Conservation (phyloP, 2,888 invertebrate genomes). For the Agrochola lychnidis region DNA sequence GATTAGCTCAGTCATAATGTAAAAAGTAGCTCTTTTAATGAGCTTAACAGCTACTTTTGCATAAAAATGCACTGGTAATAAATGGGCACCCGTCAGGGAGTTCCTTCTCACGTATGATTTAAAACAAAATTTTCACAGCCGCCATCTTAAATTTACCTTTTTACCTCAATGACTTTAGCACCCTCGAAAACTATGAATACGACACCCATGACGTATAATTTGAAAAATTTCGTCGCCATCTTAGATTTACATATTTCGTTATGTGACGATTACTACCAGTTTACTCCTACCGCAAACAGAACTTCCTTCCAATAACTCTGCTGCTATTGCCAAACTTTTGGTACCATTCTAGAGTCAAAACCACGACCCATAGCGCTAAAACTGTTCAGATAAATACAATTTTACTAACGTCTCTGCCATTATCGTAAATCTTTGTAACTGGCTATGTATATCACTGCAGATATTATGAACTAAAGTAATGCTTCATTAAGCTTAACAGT, state of each 20-base stretch:
- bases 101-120: too few species aligned
- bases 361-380: background rate
- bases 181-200: too few species aligned
- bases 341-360: background rate
- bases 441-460: background rate
- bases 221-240: too few species aligned
- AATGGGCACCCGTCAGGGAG: too few species aligned
- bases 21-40: background rate
- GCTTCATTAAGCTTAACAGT: conserved; percentile 18
- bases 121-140: too few species aligned
- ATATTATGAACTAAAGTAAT: conserved; percentile 23
- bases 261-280: too few species aligned
- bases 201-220: too few species aligned
- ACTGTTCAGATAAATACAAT: background rate
- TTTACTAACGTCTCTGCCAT: background rate
- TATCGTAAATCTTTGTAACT: conserved; percentile 25
- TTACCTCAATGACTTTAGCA: too few species aligned
- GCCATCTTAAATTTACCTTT: too few species aligned
- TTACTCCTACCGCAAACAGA: too few species aligned
- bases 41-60: background rate
- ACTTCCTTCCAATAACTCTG: too few species aligned
- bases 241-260: too few species aligned
- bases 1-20: conserved; percentile 16
- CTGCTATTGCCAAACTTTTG: background rate
- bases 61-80: background rate